Evolutionary conservation across 2,113 vertebrate species (phyloP).

Genomic region (Cephalopholis sonnerati): DNA sequence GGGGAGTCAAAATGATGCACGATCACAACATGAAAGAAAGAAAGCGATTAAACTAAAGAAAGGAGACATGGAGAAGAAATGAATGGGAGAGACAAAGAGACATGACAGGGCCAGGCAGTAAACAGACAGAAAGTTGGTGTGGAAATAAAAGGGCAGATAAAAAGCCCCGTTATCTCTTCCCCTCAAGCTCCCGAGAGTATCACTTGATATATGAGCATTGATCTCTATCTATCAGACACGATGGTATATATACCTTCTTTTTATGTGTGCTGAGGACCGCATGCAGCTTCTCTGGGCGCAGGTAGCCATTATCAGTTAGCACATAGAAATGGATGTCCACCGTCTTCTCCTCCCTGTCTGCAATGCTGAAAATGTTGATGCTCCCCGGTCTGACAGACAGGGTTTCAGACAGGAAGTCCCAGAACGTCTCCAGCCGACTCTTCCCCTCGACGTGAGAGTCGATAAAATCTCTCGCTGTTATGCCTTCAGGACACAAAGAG

Average conservation of each 20-base stretch:
- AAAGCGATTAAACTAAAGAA: not conserved
- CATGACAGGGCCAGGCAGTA: conserved; percentile 60
- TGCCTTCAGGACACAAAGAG: conserved; percentile 82
- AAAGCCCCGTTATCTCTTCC: conserved; percentile 66
- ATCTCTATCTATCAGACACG: conserved; percentile 68
- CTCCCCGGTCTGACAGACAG: conserved; percentile 80
- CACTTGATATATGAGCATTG: conserved; percentile 70
- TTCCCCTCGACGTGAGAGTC: conserved; percentile 77
- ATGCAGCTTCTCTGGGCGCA: conserved; percentile 87
- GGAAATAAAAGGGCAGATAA: conserved; percentile 76
- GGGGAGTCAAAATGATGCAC: conserved; percentile 12
- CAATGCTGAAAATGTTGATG: conserved; percentile 85
- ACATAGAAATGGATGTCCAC: conserved; percentile 87
- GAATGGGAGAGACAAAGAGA: conserved; percentile 57
- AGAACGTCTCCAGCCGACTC: conserved; percentile 83
- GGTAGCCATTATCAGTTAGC: conserved; percentile 74
- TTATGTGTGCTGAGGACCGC: conserved; percentile 84
- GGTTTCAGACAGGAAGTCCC: conserved; percentile 86
- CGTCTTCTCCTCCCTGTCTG: conserved; percentile 75
- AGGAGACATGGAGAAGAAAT: conserved; percentile 27
- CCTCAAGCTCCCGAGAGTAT: conserved; percentile 55
- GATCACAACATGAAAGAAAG: conserved; percentile 23
- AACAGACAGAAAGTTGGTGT: conserved; percentile 66
- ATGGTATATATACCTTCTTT: conserved; percentile 81
- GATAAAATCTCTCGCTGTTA: conserved; percentile 88